Percentiles rank a stretch among this genome's conserved stretches.
phyloP scores from a whole-genome alignment of 2,113 vertebrate species.

The Sander vitreus region DNA sequence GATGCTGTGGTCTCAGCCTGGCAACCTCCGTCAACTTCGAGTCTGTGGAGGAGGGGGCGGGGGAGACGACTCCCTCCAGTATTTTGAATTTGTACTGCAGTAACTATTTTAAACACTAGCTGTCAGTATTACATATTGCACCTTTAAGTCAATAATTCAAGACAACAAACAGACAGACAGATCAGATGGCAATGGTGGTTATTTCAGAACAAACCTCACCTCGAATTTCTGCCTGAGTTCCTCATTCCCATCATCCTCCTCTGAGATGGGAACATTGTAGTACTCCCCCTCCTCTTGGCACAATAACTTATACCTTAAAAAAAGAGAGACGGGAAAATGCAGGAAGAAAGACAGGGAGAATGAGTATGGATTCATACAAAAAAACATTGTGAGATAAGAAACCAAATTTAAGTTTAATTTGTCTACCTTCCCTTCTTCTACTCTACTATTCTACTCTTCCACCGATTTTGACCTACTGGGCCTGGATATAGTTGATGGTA shows the following conservation, averaged over 20 bases:
- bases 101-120: no score
- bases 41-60: no score
- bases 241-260: conserved; percentile 91
- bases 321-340: neutral
- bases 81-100: no score
- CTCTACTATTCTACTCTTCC: neutral
- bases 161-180: neutral
- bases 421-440: neutral
- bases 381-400: neutral
- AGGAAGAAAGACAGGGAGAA: conserved; percentile 4
- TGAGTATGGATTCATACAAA: neutral
- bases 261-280: conserved; percentile 97
- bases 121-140: no score
- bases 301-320: conserved; percentile 93
- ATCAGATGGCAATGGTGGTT: no score
- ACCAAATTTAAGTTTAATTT: neutral
- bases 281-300: conserved; percentile 98
- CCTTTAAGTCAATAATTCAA: neutral
- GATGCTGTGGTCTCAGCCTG: no score
- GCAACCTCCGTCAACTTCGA: no score
- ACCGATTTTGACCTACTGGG: neutral
- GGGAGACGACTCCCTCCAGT: no score
- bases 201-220: conserved; percentile 82
- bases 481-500: neutral
- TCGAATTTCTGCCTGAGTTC: conserved; percentile 97